Evolutionary conservation across 2,888 invertebrate species (phyloP), one percentile per base, ranked within the genome.

Genomic region (Lasioglossum malachurum): DNA sequence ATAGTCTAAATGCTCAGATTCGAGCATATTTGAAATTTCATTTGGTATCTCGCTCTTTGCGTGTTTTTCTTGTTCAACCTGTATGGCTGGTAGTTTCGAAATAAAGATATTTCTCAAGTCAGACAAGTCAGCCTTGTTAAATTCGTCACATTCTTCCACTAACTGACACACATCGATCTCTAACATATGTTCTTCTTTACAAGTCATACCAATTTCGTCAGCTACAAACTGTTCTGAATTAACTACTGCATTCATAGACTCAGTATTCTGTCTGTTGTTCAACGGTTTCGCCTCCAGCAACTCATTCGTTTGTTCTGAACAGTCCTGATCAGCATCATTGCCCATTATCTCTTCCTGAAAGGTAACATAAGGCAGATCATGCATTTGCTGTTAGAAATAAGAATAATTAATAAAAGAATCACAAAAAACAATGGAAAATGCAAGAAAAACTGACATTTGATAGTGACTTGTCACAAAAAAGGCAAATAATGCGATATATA

Each of bases 1-100:
- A 38, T 93, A 93, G 44, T 90, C 87, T 53, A 91, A 78, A 16
- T 89, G 78, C 3, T 91, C 80, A 0, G 89, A 83, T 12, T 90
- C 67, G 0, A 92, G 79, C n/a, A 92, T 90, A 31, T 91, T 86
- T 3, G 87, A 86, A 23, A 90, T 86, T 41, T 90, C 89, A 12
- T 88, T 88, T 0, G 89, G 78, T 46, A 89, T 87, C 10, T 89
- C 90, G 4, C 38, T 77, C 27, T 90, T 93, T 10, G 84, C n/a
- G 5, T 35, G 60, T 31, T 84, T 87, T 0, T 87, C 75, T 14
- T 64, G 71, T 7, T 72, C 41, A 16, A 67, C 19, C 3, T 83
- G 78, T 5, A 44, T 0, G 1, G 10, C 75, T 19, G 88, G 74
- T 0, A 82, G 8, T 77, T 92, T 84, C 4, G 87, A 83, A 46